phyloP scores from a whole-genome alignment of 2,113 vertebrate species.

The Setophaga coronata region DNA sequence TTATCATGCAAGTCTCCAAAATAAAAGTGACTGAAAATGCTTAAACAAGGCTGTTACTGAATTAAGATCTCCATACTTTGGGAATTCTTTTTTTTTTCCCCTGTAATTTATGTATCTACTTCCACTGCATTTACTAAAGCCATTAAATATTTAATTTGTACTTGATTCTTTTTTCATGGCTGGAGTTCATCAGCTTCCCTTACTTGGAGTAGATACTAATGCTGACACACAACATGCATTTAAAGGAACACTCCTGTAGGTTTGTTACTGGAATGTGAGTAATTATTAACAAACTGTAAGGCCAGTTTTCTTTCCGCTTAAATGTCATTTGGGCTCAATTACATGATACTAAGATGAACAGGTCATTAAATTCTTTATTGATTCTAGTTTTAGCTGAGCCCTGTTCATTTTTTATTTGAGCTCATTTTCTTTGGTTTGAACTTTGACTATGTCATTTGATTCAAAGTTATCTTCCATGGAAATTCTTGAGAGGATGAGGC shows the following conservation, averaged over 20 bases:
- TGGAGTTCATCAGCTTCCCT: constrained; percentile 20
- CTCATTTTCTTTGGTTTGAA: constrained; percentile 22
- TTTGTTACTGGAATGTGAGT: constrained; percentile 27
- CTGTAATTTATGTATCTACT: background rate
- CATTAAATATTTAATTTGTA: constrained; percentile 36
- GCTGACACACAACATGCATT: background rate
- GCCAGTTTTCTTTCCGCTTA: constrained; percentile 9
- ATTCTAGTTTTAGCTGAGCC: constrained; percentile 37
- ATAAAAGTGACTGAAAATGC: background rate
- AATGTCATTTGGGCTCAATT: constrained; percentile 43
- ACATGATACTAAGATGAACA: constrained; percentile 11
- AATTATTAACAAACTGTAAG: constrained; percentile 47
- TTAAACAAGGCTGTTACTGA: background rate
- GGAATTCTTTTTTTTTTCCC: background rate
- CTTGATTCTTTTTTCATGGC: constrained; percentile 28
- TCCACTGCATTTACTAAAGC: background rate
- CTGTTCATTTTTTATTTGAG: constrained; percentile 14
- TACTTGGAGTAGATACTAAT: background rate
- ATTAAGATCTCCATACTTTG: background rate
- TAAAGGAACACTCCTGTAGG: constrained; percentile 14
- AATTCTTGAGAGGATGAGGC: background rate
- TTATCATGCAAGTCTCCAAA: background rate
- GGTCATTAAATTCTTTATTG: constrained; percentile 16
- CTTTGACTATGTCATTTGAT: background rate
- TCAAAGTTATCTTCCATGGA: background rate